Evolutionary conservation across 2,797 vertebrate genomes (phyloP).

Genomic region (Sibirionetta formosa): DNA sequence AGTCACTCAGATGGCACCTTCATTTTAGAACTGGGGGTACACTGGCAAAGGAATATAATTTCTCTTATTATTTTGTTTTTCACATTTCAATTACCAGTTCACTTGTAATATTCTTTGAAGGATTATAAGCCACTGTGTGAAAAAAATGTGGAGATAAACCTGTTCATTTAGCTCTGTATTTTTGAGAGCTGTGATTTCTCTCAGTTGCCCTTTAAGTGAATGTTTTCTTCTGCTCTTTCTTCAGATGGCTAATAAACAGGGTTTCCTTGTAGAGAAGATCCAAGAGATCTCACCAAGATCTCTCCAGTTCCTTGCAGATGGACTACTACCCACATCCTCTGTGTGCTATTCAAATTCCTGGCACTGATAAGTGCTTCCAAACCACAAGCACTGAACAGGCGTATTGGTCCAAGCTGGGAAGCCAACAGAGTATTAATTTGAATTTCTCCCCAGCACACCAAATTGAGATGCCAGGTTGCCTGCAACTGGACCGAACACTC

Average conservation of each 20-base stretch:
- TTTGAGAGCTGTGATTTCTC: slow-evolving; percentile 28
- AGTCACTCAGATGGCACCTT: not conserved
- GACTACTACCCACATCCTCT: not conserved
- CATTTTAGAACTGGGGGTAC: not conserved
- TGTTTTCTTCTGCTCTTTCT: not conserved
- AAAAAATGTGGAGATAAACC: not conserved
- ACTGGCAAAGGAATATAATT: not conserved
- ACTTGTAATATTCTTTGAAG: slow-evolving; percentile 22
- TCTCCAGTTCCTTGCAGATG: not conserved
- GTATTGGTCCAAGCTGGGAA: not conserved
- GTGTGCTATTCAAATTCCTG: not conserved
- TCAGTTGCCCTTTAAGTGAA: not conserved
- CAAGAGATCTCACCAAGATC: not conserved
- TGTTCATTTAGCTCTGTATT: not conserved
- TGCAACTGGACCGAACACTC: not conserved
- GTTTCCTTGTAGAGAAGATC: not conserved
- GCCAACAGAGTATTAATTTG: not conserved
- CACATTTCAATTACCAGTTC: not conserved
- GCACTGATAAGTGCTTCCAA: not conserved
- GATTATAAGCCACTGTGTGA: slow-evolving; percentile 27
- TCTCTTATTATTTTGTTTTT: not conserved
- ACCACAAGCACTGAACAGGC: not conserved
- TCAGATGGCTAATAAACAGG: not conserved
- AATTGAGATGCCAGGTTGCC: not conserved
- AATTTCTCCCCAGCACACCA: not conserved